Evolutionary conservation across 2,888 invertebrate species (phyloP).

Genomic region (Peribatodes rhomboidaria): DNA sequence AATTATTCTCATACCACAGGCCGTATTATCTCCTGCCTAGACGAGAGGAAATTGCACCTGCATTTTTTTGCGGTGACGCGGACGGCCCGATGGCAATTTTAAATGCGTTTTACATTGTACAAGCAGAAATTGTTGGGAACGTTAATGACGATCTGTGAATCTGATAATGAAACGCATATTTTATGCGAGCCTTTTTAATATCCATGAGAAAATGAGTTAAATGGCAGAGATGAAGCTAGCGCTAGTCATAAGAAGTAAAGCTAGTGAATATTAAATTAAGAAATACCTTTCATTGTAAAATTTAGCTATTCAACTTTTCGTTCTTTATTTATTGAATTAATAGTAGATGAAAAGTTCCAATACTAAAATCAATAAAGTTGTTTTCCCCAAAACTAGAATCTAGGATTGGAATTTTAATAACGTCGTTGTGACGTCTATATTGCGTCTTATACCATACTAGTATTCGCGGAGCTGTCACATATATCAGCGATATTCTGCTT

Average conservation of each 20-base stretch:
- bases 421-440: slow-evolving; percentile 16
- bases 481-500: slow-evolving; percentile 41
- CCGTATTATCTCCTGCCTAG: slow-evolving; percentile 65
- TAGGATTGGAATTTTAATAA: slow-evolving; percentile 22
- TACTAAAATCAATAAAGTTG: neutral
- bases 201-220: neutral
- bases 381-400: slow-evolving; percentile 25
- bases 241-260: too few relatives aligned
- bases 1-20: slow-evolving; percentile 72
- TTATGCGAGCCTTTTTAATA: slow-evolving; percentile 7
- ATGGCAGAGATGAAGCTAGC: neutral
- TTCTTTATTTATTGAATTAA: neutral
- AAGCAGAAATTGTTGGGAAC: slow-evolving; percentile 11
- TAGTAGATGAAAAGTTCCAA: neutral
- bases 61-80: slow-evolving; percentile 51
- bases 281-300: neutral
- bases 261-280: too few relatives aligned
- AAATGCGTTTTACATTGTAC: slow-evolving; percentile 32
- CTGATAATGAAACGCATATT: slow-evolving; percentile 14
- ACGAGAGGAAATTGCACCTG: slow-evolving; percentile 60
- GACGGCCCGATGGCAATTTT: slow-evolving; percentile 25
- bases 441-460: slow-evolving; percentile 24
- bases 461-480: slow-evolving; percentile 32
- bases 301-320: neutral
- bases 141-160: slow-evolving; percentile 17